These are phyloP conservation scores for Neolamprologus longior DNA, from an alignment of 2,113 vertebrate genomes.

Conservation along the genomic window DNA sequence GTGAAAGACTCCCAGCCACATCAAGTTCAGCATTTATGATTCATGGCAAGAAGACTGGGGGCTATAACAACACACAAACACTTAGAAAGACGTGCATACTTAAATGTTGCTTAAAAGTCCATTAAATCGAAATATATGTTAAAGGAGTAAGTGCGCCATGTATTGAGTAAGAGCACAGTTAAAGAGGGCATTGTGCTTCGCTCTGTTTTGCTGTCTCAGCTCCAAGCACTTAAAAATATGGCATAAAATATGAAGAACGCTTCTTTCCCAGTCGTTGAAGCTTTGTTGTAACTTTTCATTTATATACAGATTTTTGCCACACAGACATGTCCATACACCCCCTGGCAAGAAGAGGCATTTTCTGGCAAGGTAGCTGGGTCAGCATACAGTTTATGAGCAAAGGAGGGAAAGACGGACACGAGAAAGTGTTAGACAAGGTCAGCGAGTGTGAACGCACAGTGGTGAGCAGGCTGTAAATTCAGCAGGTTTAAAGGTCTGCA, in stretches of 20 bases:
- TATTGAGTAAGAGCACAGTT: background rate
- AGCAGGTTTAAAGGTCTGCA: conserved; percentile 26
- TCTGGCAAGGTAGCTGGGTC: background rate
- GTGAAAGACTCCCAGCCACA: background rate
- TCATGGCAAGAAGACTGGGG: background rate
- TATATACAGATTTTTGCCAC: background rate
- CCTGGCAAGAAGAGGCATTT: background rate
- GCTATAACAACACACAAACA: background rate
- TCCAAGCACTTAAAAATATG: background rate
- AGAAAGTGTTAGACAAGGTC: background rate
- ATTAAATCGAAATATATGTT: background rate
- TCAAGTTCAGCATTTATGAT: conserved; percentile 1
- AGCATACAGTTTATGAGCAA: background rate
- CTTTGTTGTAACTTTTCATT: background rate
- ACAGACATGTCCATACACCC: background rate
- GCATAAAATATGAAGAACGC: background rate
- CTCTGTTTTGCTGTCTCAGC: background rate
- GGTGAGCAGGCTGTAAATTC: background rate
- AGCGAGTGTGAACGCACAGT: background rate
- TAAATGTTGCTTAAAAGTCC: background rate
- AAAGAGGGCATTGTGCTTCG: background rate
- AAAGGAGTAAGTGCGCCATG: background rate
- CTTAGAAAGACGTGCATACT: background rate
- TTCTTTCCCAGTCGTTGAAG: background rate
- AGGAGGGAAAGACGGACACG: background rate